Conservation (phyloP, 2,113 vertebrate genomes). For the Scortum barcoo region DNA sequence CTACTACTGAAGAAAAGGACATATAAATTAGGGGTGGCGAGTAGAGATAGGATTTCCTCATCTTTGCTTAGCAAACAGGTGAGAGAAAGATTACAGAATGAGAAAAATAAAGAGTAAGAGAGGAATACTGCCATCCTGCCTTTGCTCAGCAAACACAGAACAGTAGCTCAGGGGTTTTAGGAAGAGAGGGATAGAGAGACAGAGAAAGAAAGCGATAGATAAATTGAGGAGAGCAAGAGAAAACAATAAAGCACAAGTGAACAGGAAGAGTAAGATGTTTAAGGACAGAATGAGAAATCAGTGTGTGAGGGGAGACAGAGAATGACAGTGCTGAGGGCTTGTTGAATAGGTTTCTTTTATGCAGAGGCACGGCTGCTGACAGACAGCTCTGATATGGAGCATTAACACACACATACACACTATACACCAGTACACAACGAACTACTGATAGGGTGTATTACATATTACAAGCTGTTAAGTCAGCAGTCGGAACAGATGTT, state of each 20-base stretch:
- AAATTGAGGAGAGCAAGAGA: conserved; percentile 4
- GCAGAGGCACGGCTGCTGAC: conserved; percentile 60
- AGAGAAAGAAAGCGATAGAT: not conserved
- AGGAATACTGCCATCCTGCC: not conserved
- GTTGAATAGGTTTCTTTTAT: conserved; percentile 65
- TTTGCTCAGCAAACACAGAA: conserved; percentile 44
- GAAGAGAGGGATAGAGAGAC: conserved; percentile 2
- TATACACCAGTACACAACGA: conserved; percentile 26
- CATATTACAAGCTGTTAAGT: conserved; percentile 73
- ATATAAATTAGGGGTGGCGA: not conserved
- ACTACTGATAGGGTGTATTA: conserved; percentile 53
- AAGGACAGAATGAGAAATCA: conserved; percentile 43
- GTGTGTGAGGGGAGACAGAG: conserved; percentile 29
- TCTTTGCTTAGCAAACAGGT: conserved; percentile 47
- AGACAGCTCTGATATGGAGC: conserved; percentile 63
- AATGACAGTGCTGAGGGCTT: conserved; percentile 52
- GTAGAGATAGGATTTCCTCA: conserved; percentile 24
- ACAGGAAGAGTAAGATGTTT: conserved; percentile 43
- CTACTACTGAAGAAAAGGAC: not conserved
- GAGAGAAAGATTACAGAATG: conserved; percentile 6
- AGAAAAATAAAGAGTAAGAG: conserved; percentile 34
- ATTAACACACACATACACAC: conserved; percentile 48
- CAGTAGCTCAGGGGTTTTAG: conserved; percentile 29
- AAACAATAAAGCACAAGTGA: conserved; percentile 44
- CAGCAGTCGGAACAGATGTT: conserved; percentile 67